A percentile compares a stretch with the other conserved stretches of the same genome.
Conservation (phyloP, 2,797 vertebrate species). For the Melanitta fusca region DNA sequence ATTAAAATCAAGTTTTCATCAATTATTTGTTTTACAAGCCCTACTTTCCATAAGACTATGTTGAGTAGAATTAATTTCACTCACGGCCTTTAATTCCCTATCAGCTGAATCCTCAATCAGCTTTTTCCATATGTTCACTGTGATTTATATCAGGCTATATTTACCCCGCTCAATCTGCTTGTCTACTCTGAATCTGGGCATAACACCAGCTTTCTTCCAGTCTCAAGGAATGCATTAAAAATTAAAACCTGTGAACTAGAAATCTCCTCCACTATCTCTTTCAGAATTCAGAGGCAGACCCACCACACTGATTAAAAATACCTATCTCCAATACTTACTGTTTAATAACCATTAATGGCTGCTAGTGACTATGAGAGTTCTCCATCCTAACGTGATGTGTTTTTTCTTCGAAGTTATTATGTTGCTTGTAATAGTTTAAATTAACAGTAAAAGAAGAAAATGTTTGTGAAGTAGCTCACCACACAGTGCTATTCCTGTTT, state of each 20-base stretch:
- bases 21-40: conserved; percentile 17
- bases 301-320: not conserved
- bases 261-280: not conserved
- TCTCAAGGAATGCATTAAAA: conserved; percentile 7
- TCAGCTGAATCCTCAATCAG: conserved; percentile 57
- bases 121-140: conserved; percentile 64
- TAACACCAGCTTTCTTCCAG: conserved; percentile 30
- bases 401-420: not conserved
- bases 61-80: conserved; percentile 44
- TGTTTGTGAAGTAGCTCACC: not conserved
- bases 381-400: not conserved
- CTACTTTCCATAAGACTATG: conserved; percentile 19
- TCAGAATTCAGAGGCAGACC: not conserved
- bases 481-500: not conserved
- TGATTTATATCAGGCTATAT: conserved; percentile 65
- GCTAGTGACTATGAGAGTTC: not conserved
- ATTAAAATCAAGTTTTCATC: not conserved
- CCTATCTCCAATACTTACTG: not conserved
- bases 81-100: conserved; percentile 51
- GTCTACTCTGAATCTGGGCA: conserved; percentile 55
- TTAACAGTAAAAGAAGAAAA: not conserved
- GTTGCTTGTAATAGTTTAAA: not conserved
- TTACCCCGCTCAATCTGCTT: conserved; percentile 61
- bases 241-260: not conserved
- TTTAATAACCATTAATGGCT: not conserved